phyloP scores from a whole-genome alignment of 2,797 vertebrate species.

The Leptoclinus maculatus region DNA sequence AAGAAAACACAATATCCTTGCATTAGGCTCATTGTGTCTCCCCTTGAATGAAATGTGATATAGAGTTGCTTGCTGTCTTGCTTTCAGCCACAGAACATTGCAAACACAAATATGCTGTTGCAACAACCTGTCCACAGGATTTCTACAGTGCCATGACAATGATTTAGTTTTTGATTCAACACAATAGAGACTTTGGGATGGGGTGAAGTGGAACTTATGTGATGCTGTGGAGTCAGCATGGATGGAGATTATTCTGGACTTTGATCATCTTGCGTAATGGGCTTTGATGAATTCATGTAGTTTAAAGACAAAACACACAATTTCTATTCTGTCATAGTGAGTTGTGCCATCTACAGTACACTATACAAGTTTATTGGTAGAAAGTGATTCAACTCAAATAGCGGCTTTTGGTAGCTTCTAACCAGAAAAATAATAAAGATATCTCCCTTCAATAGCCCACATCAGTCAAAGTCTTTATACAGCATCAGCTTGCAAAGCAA shows the following conservation, averaged over 20 bases:
- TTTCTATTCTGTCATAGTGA: background rate
- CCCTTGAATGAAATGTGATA: background rate
- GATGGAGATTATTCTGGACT: background rate
- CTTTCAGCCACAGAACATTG: background rate
- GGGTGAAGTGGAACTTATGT: background rate
- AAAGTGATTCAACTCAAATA: background rate
- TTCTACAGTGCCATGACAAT: background rate
- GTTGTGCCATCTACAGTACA: background rate
- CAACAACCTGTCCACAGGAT: background rate
- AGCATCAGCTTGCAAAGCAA: slow-evolving; percentile 47
- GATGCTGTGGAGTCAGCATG: background rate
- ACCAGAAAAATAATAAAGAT: slow-evolving; percentile 6
- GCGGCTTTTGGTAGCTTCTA: slow-evolving; percentile 17
- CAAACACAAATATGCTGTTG: background rate
- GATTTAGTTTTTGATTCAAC: background rate
- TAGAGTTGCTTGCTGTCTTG: background rate
- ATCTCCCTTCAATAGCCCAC: background rate
- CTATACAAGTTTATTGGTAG: background rate
- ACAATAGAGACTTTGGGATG: background rate
- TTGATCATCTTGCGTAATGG: background rate
- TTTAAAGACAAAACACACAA: background rate
- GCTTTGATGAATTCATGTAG: background rate
- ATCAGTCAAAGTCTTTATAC: slow-evolving; percentile 23
- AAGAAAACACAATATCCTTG: background rate
- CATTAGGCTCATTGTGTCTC: background rate